Base-by-base conservation (phyloP, 2,797 vertebrate genomes). In the Chaunax sp. region DNA sequence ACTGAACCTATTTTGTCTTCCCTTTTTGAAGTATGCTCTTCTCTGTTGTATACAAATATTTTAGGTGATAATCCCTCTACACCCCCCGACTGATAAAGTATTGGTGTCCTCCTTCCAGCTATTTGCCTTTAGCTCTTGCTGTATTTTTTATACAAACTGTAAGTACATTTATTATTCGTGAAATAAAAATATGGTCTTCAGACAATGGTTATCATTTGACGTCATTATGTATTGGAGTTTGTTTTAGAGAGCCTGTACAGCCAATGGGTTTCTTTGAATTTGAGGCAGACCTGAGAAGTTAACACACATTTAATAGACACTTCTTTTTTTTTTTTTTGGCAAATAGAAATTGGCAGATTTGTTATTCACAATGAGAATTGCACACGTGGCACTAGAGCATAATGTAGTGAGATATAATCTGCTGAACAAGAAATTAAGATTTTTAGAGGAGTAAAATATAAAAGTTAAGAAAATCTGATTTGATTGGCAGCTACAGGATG, bases 61-160 rank as follows among this genome's bases (percentile, higher is more conserved):
- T 60, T 64, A 44, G 26, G 76, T 80, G 57, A 76, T 65, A 75
- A 71, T 59, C 50, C 61, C 61, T 72, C 46, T 75, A 46, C 64
- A 53, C 52, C 33, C 49, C 49, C 60, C 59, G 46, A 63, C 60
- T 82, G 63, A 72, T 68, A 68, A 50, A 64, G 37, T 72, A 71
- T 78, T 52, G 58, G 56, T 77, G 78, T 81, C 43, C 71, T 68
- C 51, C 54, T 70, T 59, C 75, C 79, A 79, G 76, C 80, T 80
- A 75, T 85, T 87, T 90, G 87, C 86, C 89, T 91, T 91, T 87
- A 90, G 86, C 83, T 87, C 88, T 86, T 92, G 88, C 92, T 90
- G 81, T 91, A 87, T 91, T 90, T 95, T 96, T 94, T 95, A 93
- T 95, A 95, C 87, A 91, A 87, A 93, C 89, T 94, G 92, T 95